phyloP scores from a whole-genome alignment of 2,888 invertebrate species.

The Elmis aenea region DNA sequence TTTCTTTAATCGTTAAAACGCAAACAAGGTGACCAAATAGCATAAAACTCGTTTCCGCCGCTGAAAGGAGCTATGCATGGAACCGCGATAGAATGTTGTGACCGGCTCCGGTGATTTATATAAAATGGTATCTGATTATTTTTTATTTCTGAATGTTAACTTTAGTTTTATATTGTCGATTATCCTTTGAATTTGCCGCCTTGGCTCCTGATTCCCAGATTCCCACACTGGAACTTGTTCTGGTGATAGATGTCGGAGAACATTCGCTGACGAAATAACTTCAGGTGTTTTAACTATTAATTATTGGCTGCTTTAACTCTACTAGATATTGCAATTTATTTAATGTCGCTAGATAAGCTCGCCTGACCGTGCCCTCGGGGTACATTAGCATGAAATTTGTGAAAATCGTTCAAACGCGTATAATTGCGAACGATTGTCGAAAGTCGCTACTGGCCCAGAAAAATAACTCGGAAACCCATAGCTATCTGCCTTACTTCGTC shows the following conservation, averaged over 20 bases:
- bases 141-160: slow-evolving; percentile 47
- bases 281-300: slow-evolving; percentile 24
- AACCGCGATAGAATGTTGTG: slow-evolving; percentile 33
- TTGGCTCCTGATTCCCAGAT: slow-evolving; percentile 46
- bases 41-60: slow-evolving; percentile 21
- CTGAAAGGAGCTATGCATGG: slow-evolving; percentile 23
- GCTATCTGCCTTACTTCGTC: no score
- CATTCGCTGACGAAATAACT: slow-evolving; percentile 26
- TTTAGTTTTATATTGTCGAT: slow-evolving; percentile 49
- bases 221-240: slow-evolving; percentile 33
- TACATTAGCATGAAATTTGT: no score
- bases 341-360: no score
- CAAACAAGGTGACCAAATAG: slow-evolving; percentile 12
- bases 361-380: no score
- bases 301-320: slow-evolving; percentile 6
- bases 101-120: slow-evolving; percentile 44
- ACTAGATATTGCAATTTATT: slow-evolving; percentile 2
- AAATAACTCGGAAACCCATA: no score
- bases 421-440: no score
- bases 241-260: slow-evolving; percentile 36
- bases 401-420: no score
- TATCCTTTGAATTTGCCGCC: slow-evolving; percentile 45
- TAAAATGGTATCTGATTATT: slow-evolving; percentile 47
- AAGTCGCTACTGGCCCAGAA: no score
- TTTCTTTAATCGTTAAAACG: neutral